phyloP scores from a whole-genome alignment of 2,113 vertebrate species.

The Oryzias woworae region DNA sequence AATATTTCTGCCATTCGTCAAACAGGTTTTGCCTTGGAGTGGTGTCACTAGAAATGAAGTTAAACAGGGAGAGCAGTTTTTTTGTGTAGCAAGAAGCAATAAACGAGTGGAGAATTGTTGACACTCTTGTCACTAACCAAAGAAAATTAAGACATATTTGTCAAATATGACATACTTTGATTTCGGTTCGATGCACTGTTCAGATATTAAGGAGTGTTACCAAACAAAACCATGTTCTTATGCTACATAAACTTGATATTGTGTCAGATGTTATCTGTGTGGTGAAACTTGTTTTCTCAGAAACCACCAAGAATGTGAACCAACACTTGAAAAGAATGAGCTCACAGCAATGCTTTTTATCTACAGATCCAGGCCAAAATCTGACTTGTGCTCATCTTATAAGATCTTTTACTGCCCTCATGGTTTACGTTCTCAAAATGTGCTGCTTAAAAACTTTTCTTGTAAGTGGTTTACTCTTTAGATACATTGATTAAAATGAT shows the following conservation, averaged over 20 bases:
- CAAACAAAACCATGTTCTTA: background rate
- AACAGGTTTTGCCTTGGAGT: background rate
- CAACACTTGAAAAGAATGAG: slow-evolving; percentile 21
- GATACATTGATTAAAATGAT: too few relatives aligned
- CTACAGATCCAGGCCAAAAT: slow-evolving; percentile 6
- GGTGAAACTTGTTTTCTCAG: slow-evolving; percentile 8
- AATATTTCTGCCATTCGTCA: slow-evolving; percentile 48
- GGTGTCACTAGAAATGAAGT: slow-evolving; percentile 26
- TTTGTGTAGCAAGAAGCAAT: background rate
- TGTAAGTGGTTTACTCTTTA: too few relatives aligned
- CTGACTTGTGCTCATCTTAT: background rate
- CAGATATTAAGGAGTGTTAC: background rate
- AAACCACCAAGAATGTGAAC: background rate
- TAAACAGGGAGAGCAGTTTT: slow-evolving; percentile 56
- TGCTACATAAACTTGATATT: background rate
- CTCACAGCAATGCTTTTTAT: slow-evolving; percentile 14
- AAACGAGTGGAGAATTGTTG: slow-evolving; percentile 3
- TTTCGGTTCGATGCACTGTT: background rate
- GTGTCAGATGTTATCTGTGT: background rate
- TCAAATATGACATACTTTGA: background rate
- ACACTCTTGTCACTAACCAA: too few relatives aligned
- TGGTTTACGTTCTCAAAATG: background rate
- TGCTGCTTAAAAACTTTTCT: background rate
- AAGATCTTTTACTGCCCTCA: background rate
- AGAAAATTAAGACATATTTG: too few relatives aligned